These are phyloP conservation scores for Drosophila orosa DNA, from an alignment of 1,140 invertebrate genomes.

Conservation along the genomic window DNA sequence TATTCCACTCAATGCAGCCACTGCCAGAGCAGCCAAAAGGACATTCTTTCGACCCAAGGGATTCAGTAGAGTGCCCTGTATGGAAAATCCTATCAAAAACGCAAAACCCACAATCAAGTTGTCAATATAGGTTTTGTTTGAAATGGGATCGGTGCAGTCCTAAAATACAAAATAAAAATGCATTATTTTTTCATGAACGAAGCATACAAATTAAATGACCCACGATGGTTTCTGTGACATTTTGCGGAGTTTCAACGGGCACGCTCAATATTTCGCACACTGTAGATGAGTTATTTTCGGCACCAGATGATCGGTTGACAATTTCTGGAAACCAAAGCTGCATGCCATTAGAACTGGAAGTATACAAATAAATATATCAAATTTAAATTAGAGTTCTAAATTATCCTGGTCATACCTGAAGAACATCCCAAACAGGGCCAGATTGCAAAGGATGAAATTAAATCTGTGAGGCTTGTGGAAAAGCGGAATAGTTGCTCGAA, in stretches of 20 bases:
- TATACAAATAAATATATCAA: neutral
- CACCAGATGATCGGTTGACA: constrained; percentile 75
- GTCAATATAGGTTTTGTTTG: constrained; percentile 80
- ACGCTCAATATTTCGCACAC: constrained; percentile 69
- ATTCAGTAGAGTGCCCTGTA: constrained; percentile 76
- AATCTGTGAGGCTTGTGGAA: constrained; percentile 78
- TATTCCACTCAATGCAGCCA: constrained; percentile 63
- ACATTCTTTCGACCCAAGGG: constrained; percentile 80
- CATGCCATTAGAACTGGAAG: constrained; percentile 76
- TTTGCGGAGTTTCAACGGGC: constrained; percentile 10
- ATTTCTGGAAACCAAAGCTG: constrained; percentile 84
- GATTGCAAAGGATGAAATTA: constrained; percentile 74
- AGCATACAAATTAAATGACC: neutral
- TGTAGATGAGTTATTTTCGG: constrained; percentile 49
- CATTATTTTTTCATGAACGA: neutral
- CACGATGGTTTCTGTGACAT: constrained; percentile 32
- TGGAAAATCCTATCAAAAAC: constrained; percentile 76
- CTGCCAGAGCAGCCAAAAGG: constrained; percentile 52
- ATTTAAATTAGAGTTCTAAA: neutral
- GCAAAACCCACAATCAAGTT: constrained; percentile 79
- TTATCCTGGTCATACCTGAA: constrained; percentile 55
- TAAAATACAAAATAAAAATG: constrained; percentile 25
- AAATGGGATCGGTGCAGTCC: constrained; percentile 76
- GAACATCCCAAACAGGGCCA: constrained; percentile 79
- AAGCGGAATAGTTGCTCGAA: constrained; percentile 72